Evolutionary conservation across 1,140 invertebrate species (phyloP).

Genomic region (Cecropterus lyciades): DNA sequence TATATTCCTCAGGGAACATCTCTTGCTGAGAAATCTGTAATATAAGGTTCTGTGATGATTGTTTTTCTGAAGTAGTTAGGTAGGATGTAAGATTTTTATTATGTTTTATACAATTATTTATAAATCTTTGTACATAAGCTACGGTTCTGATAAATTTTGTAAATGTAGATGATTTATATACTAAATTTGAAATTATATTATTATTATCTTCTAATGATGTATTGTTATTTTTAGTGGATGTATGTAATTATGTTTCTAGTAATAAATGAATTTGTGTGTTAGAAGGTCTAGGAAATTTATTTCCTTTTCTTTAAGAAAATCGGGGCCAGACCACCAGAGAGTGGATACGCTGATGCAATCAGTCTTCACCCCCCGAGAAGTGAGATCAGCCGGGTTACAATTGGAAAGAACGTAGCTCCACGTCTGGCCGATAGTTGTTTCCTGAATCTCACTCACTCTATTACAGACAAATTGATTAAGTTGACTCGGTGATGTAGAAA

Average conservation of each 20-base stretch:
- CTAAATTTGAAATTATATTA: conserved; percentile 26
- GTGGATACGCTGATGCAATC: no score
- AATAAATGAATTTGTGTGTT: conserved; percentile 23
- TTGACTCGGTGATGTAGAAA: conserved; percentile 38
- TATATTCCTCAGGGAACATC: conserved; percentile 30
- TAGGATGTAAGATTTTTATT: conserved; percentile 10
- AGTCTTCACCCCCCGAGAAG: no score
- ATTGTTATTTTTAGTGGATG: conserved; percentile 3
- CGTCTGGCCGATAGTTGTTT: no score
- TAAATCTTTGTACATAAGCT: conserved; percentile 28
- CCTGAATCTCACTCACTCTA: no score
- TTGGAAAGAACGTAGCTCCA: no score
- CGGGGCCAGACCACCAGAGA: no score
- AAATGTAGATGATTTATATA: conserved; percentile 24
- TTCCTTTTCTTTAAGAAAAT: conserved; percentile 28
- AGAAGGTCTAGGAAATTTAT: conserved; percentile 22
- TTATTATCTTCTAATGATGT: conserved; percentile 8
- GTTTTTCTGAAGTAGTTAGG: conserved; percentile 11
- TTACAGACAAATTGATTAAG: no score
- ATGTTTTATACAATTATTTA: conserved; percentile 27
- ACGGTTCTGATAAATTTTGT: conserved; percentile 21
- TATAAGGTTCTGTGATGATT: no score
- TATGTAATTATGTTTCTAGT: conserved; percentile 9
- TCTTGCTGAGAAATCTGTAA: conserved; percentile 27
- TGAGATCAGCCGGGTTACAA: no score